Percentiles rank a stretch among this genome's conserved stretches.
phyloP scores from a whole-genome alignment of 1,140 invertebrate genomes.

The Musca domestica region DNA sequence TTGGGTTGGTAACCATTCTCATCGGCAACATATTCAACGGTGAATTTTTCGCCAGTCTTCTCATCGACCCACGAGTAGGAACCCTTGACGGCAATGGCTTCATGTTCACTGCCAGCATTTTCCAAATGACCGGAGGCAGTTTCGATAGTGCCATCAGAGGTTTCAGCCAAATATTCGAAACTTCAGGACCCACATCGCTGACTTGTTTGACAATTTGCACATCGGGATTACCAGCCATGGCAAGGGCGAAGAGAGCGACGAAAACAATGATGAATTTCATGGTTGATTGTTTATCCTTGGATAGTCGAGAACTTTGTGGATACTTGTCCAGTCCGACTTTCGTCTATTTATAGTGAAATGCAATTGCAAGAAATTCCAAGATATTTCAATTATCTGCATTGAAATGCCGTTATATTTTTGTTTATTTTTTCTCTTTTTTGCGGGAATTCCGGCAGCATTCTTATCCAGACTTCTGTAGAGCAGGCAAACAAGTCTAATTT shows the following conservation, averaged over 20 bases:
- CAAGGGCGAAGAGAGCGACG: slow-evolving; percentile 28
- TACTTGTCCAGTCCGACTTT: no score
- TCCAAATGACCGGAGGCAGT: slow-evolving; percentile 64
- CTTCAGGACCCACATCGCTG: slow-evolving; percentile 24
- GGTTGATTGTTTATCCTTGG: slow-evolving; percentile 6
- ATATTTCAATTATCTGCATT: no score
- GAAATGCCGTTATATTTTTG: no score
- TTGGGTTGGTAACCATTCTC: slow-evolving; percentile 70
- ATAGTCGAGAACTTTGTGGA: no score
- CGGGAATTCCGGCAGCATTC: no score
- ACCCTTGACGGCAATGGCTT: slow-evolving; percentile 61
- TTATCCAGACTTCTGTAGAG: no score
- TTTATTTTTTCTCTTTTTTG: no score
- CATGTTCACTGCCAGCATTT: slow-evolving; percentile 61
- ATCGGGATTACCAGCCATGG: slow-evolving; percentile 22
- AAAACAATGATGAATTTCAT: slow-evolving; percentile 28
- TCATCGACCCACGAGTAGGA: slow-evolving; percentile 64
- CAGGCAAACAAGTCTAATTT: no score
- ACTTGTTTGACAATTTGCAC: slow-evolving; percentile 10
- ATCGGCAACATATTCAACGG: slow-evolving; percentile 65
- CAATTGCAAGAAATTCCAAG: no score
- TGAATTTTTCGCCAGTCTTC: slow-evolving; percentile 61
- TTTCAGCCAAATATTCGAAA: slow-evolving; percentile 57
- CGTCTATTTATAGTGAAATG: no score
- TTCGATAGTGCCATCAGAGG: slow-evolving; percentile 64